Base-by-base conservation (phyloP, 2,797 vertebrate genomes). In the Arnoldichthys spilopterus region DNA sequence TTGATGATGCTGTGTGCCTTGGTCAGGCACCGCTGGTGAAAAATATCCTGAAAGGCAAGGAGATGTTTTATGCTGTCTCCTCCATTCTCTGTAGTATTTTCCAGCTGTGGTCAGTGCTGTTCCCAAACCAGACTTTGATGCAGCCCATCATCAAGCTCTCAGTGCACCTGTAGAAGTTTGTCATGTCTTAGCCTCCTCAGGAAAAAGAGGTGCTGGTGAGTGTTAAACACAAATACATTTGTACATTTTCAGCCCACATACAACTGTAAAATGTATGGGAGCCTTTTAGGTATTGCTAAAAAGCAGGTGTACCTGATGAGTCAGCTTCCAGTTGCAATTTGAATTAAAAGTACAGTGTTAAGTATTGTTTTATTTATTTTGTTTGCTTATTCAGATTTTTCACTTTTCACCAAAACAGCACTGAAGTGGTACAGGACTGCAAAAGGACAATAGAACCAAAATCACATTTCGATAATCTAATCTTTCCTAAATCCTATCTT, bases 401-500 rank as follows among this genome's bases (percentile, higher is more conserved):
- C 64, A 26, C 13, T 12, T 28, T 28, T 16, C 4, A 67, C 2
- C n/a, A 24, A 18, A 26, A 45, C 28, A 45, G 22, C 22, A 16
- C 63, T 67, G 63, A 67, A 6, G 22, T 45, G 4, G 24, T 13
- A 28, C 2, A 6, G 15, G 26, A 30, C 26, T 18, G 24, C 18
- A 51, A 47, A 45, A 51, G 43, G 22, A 43, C 34, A 26, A 22
- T 16, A 67, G 22, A 67, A 47, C 7, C 13, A 28, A 3, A 26
- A 40, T 40, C 32, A 45, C 18, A 24, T 40, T 13, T 43, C 6
- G 63, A 67, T 16, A 47, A 51, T 22, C 9, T 43, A 15, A 66
- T 30, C 16, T 18, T 67, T 45, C 37, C 32, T 40, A 28, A 47
- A 0, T 43, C 24, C 37, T 40, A 9, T n/a, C 84, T 79, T 78